A percentile compares a stretch with the other conserved stretches of the same genome.
phyloP scores from a whole-genome alignment of 2,888 invertebrate species.

The Heteromyza rotundicornis region DNA sequence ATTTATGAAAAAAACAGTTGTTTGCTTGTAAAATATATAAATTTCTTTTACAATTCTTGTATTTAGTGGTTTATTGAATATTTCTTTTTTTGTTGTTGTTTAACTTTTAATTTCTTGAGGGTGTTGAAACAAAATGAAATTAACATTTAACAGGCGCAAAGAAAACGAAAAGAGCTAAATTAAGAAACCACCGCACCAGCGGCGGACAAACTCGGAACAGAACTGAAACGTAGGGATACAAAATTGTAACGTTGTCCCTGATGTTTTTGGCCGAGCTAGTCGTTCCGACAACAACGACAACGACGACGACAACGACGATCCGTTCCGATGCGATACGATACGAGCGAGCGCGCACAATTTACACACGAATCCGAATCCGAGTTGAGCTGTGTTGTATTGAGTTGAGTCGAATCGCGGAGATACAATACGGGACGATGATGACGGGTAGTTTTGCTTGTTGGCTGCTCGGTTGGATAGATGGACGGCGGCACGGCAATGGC shows the following conservation, averaged over 20 bases:
- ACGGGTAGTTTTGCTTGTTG: not conserved
- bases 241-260: conserved; percentile 27
- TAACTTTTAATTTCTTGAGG: conserved; percentile 1
- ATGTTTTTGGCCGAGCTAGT: conserved; percentile 29
- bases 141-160: conserved; percentile 6
- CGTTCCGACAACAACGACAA: conserved; percentile 27
- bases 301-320: not conserved
- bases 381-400: conserved; percentile 9
- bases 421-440: not conserved
- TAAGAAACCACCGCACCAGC: conserved; percentile 48
- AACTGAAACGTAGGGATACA: conserved; percentile 57
- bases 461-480: not conserved
- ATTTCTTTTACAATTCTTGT: not conserved
- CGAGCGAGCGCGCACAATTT: not conserved
- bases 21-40: not conserved
- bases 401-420: not conserved
- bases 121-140: conserved; percentile 18
- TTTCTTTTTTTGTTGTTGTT: not conserved
- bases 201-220: conserved; percentile 58
- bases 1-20: no score
- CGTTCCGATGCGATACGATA: not conserved
- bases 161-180: conserved; percentile 31
- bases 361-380: conserved; percentile 5
- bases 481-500: not conserved
- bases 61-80: not conserved